Evolutionary conservation across 2,113 vertebrate genomes (phyloP), one percentile per base, ranked within the genome.

Genomic region (Toxostoma redivivum): DNA sequence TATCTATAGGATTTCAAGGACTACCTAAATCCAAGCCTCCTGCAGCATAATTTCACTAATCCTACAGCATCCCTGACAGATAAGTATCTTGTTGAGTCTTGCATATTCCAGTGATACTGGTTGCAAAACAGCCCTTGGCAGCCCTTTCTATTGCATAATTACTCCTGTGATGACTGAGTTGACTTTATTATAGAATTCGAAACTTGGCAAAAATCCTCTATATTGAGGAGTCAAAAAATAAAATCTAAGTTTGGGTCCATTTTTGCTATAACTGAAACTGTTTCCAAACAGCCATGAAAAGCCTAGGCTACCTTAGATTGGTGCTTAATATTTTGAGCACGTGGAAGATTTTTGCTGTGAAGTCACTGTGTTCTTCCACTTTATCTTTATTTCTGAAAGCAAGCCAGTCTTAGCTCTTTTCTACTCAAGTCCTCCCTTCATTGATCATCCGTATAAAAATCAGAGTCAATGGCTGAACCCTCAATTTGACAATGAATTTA

Each of bases 51-150:
- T 93, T 94, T 94, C 88, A 78, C 48, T 92, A 91, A 96, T 91
- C 76, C 76, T 92, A 84, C 56, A 79, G 37, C 65, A 90, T 37
- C 69, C 30, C 45, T 88, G 71, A 88, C 61, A 94, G 79, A 80
- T 66, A 86, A 81, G 18, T 51, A 78, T 88, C 85, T 92, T 94
- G 88, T 91, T 83, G 87, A 81, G 76, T 91, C 95, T 95, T 95
- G 92, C 82, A 89, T 95, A 88, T 96, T 94, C 79, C 93, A 96
- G n/a, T 79, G 87, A 90, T 70, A 86, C 33, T 64, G 64, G 57
- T 96, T 96, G 94, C 13, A 31, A 95, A 96, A 96, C 84, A 92
- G 45, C 33, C 77, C 35, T 86, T 88, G 86, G 95, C 94, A 94
- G 82, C 18, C 42, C 73, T 60, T 86, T 38, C 22, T 79, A 35